A percentile compares a stretch with the other conserved stretches of the same genome.
Conservation (phyloP, 2,797 vertebrate species). For the Sebastiscus tertius region DNA sequence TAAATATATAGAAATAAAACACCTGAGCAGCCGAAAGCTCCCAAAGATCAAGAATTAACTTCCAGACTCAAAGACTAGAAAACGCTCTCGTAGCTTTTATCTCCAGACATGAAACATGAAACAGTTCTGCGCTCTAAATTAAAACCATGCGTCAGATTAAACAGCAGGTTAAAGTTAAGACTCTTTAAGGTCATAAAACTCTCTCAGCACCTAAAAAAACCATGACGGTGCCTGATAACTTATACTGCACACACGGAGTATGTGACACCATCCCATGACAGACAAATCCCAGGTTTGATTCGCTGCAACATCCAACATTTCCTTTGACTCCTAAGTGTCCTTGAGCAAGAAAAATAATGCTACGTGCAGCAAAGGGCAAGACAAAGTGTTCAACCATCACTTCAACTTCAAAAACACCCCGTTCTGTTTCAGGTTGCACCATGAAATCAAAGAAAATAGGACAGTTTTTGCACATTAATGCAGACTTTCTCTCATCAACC, state of each 20-base stretch:
- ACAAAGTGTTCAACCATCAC: background rate
- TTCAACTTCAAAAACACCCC: background rate
- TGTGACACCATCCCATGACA: constrained; percentile 1
- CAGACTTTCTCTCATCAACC: background rate
- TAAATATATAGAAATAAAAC: no score
- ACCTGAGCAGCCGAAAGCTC: no score
- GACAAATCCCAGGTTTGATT: background rate
- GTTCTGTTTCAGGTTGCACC: background rate
- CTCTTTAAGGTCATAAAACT: constrained; percentile 17
- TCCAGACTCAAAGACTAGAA: no score
- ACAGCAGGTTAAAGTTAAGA: constrained; percentile 2
- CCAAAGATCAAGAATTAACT: no score
- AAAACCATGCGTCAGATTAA: constrained; percentile 10
- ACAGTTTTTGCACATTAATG: background rate
- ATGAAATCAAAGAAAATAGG: background rate
- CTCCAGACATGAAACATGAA: no score
- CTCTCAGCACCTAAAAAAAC: background rate
- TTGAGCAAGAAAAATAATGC: background rate
- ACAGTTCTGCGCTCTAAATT: background rate
- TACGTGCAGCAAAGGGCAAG: background rate
- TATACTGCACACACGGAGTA: background rate
- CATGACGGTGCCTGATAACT: constrained; percentile 13
- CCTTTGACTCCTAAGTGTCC: background rate
- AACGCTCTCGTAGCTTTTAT: no score
- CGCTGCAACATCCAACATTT: background rate